Base-by-base conservation (phyloP, 2,888 invertebrate genomes). In the Leucophenga montana region DNA sequence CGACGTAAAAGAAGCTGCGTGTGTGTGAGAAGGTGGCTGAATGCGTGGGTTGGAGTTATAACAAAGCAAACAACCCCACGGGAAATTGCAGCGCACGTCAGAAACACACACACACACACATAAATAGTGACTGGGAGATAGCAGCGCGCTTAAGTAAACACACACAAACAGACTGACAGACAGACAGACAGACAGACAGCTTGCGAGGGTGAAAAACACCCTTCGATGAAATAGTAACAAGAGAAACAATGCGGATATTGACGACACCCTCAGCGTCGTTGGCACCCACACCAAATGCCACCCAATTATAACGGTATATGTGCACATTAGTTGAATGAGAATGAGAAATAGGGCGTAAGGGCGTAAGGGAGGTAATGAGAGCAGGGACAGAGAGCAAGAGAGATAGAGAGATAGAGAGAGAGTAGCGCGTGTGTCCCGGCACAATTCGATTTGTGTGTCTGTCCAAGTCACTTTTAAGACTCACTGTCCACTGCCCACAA, bases 251-350 rank as follows among this genome's bases (percentile, higher is more conserved):
- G 50, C 50, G 50, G 50, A n/a, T 16, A 18, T 18, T 50, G 50
- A 18, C 50, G 50, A 75, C 80, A 78, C 79, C 80, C 77, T 67
- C 72, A 78, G 66, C 62, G 20, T 56, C 65, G 53, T 4, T 22
- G 44, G 74, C 77, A 76, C 76, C 81, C 79, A 78, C 71, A 67
- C 71, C 70, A 74, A 77, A 77, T 76, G 76, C 83, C 82, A 84
- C 84, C 82, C 82, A 82, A 82, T 82, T 82, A 82, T 82, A 82
- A 83, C 74, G 61, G 53, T 54, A 59, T 53, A 57, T 46, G 54
- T 46, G 67, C 46, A 46, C 48, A 64, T 64, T 64, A 64, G 62
- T 18, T 56, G 27, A 61, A 39, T 8, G 11, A 39, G 39, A 5
- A 39, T 39, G 39, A 39, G 39, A 39, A 39, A 39, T 39, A 5